Conservation (phyloP, 2,888 invertebrate species). For the Oscheius onirici region DNA sequence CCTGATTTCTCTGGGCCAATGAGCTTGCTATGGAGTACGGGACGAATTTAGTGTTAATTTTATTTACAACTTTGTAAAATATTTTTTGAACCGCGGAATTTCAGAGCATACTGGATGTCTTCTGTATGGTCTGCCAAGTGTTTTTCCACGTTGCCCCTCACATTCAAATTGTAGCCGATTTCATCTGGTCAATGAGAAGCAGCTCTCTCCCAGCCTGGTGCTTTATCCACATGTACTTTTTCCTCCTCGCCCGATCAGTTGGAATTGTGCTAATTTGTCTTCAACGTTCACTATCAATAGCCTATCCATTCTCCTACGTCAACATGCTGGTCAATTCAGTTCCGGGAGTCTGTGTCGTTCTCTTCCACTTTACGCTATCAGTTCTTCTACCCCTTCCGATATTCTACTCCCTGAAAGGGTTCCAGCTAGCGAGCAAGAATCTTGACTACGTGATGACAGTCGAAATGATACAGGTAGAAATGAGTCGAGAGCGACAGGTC, state of each 20-base stretch:
- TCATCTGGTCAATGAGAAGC: slow-evolving; percentile 4
- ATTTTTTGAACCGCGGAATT: background rate
- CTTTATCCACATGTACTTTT: slow-evolving; percentile 27
- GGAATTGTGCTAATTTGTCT: slow-evolving; percentile 21
- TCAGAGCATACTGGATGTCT: slow-evolving; percentile 6
- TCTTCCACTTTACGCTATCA: slow-evolving; percentile 22
- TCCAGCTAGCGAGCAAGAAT: slow-evolving; percentile 1
- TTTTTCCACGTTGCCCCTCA: slow-evolving; percentile 12
- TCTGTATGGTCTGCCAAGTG: slow-evolving; percentile 15
- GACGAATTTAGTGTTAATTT: no score
- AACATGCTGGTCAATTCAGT: slow-evolving; percentile 29
- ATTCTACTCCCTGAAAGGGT: slow-evolving; percentile 21
- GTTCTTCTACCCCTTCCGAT: slow-evolving; percentile 29
- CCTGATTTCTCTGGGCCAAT: no score
- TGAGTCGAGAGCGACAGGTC: background rate
- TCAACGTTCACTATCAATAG: slow-evolving; percentile 13
- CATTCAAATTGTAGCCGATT: background rate
- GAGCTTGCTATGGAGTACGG: no score
- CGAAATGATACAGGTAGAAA: background rate
- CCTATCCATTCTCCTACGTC: slow-evolving; percentile 14
- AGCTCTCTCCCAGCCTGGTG: slow-evolving; percentile 28
- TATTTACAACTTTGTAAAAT: background rate
- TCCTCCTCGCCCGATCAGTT: slow-evolving; percentile 14
- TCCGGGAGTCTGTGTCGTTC: slow-evolving; percentile 23
- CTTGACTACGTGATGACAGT: background rate